Evolutionary conservation across 2,797 vertebrate genomes (phyloP), one percentile per base, ranked within the genome.

Genomic region (Tolypeutes matacus): DNA sequence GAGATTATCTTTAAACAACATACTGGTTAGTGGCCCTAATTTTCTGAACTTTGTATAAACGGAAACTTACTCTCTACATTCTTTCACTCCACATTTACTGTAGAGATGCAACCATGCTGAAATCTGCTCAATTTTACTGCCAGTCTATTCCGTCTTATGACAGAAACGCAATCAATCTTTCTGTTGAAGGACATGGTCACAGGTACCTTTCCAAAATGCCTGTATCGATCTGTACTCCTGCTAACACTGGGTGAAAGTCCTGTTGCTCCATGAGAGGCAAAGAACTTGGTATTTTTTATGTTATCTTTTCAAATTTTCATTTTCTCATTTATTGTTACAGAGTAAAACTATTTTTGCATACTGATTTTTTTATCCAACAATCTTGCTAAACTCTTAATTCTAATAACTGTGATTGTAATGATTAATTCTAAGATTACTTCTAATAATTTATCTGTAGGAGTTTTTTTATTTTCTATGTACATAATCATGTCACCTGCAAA

Each of bases 321-420:
- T 81, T 81, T 81, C 93, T 70, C 39, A 20, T 64, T 86, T 87
- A 82, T 51, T 84, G 10, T 70, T 80, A 96, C 7, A 23, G 27
- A 67, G 29, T 70, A 36, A 65, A 86, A 91, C 53, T 56, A 65
- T 78, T 46, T 86, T 76, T 87, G 46, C 17, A 49, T 18, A 49
- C 23, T 80, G 65, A 82, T 85, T 69, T 89, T 64, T 65, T 0
- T 58, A 91, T 53, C 72, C 62, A 72, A 20, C 39, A 88, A 67
- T 90, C 65, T 62, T 92, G 29, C 17, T 81, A 76, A 81, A 82
- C 23, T 94, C 56, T 76, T 49, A 89, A 21, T 67, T 80, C 62
- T 94, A 78, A 69, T 42, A 81, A 84, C 0, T 70, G 53, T 18
- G 96, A 91, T 65, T 82, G 36, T 78, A 91, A 51, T 29, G 49